Percentiles rank a stretch among this genome's conserved stretches.
These are phyloP conservation scores for Brachirus orientalis DNA, from an alignment of 2,113 vertebrate genomes.

Conservation along the genomic window DNA sequence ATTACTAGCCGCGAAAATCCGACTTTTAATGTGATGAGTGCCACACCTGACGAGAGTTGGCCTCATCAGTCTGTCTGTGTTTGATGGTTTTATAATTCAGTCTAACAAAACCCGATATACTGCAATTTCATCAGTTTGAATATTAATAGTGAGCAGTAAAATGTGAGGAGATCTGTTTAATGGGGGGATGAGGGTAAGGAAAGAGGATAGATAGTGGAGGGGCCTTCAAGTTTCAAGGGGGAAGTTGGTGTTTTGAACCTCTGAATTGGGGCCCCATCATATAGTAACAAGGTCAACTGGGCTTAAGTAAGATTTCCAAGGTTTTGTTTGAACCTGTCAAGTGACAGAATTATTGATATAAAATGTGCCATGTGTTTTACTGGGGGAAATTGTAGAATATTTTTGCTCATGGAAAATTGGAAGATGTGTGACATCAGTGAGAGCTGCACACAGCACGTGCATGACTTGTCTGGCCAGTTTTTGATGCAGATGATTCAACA, in stretches of 20 bases:
- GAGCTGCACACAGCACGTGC: conserved; percentile 1
- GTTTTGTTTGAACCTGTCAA: not conserved
- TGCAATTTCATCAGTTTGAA: not conserved
- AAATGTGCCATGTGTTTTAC: not conserved
- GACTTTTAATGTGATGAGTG: not conserved
- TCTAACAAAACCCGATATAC: too few relatives aligned
- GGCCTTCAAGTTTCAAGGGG: not conserved
- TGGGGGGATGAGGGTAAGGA: not conserved
- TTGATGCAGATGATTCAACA: not conserved
- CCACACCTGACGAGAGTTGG: too few relatives aligned
- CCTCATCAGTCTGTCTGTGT: too few relatives aligned
- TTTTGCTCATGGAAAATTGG: too few relatives aligned
- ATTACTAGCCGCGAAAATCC: not conserved
- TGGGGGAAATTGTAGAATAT: not conserved
- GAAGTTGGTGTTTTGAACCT: not conserved
- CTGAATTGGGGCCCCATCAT: conserved; percentile 29
- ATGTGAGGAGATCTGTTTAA: too few relatives aligned
- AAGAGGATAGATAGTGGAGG: not conserved
- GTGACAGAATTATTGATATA: not conserved
- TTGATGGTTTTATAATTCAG: too few relatives aligned
- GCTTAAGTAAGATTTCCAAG: not conserved
- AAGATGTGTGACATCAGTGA: not conserved
- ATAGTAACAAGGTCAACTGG: conserved; percentile 37
- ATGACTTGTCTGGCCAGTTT: not conserved
- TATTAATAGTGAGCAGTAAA: not conserved